phyloP scores from a whole-genome alignment of 37 sponge, comb jelly and placozoan genomes.

The Crambe crambe region DNA sequence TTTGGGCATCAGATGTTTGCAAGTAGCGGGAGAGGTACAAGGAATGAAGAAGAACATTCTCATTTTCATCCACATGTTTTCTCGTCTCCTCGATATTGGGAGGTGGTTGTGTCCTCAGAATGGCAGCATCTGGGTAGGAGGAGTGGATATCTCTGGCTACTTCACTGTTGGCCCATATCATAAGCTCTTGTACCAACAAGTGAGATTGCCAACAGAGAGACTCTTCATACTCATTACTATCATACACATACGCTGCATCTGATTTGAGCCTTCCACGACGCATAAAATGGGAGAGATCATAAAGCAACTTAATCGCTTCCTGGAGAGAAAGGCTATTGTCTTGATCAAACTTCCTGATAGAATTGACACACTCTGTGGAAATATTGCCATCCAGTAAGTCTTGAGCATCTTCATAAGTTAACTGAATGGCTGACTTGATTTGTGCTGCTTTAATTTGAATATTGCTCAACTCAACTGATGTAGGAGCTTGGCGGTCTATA shows the following conservation, averaged over 20 bases:
- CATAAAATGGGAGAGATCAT: conserved; percentile 26
- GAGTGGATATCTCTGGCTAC: conserved; percentile 30
- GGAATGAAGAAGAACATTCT: not conserved
- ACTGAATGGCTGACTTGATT: conserved; percentile 30
- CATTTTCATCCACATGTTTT: not conserved
- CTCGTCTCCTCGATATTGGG: conserved; percentile 23
- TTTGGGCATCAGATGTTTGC: not conserved
- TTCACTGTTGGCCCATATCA: conserved; percentile 70
- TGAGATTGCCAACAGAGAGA: conserved; percentile 32
- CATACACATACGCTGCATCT: conserved; percentile 24
- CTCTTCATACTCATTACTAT: conserved; percentile 19
- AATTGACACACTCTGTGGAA: not conserved
- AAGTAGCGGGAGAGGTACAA: not conserved
- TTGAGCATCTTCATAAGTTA: conserved; percentile 61
- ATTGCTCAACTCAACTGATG: not conserved
- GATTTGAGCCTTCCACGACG: conserved; percentile 14
- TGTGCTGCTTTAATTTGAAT: conserved; percentile 21
- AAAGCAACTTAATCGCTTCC: conserved; percentile 23
- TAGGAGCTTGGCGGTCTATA: not conserved
- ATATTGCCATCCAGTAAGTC: conserved; percentile 11
- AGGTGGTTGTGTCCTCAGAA: conserved; percentile 37
- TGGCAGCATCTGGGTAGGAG: conserved; percentile 6
- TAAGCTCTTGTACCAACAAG: conserved; percentile 59
- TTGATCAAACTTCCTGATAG: not conserved
- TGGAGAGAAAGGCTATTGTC: conserved; percentile 8